Percentiles rank a stretch among this genome's conserved stretches.
Conservation (phyloP, 2,888 invertebrate species). For the Drepanosiphum platanoidis region DNA sequence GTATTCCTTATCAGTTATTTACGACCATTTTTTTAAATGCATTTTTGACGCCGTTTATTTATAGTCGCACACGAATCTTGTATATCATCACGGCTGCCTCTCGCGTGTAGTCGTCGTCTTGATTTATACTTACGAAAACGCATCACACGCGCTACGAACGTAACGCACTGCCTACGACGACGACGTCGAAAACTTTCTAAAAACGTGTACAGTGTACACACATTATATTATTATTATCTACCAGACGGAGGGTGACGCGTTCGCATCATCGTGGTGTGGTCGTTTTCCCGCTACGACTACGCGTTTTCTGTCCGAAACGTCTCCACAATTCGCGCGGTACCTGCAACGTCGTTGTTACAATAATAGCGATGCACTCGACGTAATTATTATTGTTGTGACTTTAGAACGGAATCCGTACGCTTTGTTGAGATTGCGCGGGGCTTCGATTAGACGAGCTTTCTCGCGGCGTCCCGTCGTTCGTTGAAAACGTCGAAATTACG, state of each 20-base stretch:
- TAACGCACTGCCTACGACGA: background rate
- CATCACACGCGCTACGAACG: background rate
- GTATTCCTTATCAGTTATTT: constrained; percentile 49
- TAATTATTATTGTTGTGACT: too few relatives aligned
- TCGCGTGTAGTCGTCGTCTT: background rate
- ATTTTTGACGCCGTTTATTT: constrained; percentile 54
- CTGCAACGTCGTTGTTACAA: too few relatives aligned
- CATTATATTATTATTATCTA: background rate
- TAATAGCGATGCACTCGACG: too few relatives aligned
- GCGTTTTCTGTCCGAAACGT: background rate
- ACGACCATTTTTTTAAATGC: constrained; percentile 50
- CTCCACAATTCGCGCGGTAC: background rate
- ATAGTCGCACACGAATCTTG: constrained; percentile 8
- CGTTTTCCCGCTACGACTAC: background rate
- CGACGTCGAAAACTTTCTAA: constrained; percentile 27
- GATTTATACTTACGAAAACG: constrained; percentile 24
- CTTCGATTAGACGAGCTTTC: too few relatives aligned
- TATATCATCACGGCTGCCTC: constrained; percentile 32
- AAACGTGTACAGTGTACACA: background rate
- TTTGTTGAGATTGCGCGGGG: too few relatives aligned
- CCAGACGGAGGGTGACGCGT: too few relatives aligned
- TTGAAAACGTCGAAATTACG: too few relatives aligned
- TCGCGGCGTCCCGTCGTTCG: too few relatives aligned
- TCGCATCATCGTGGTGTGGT: background rate
- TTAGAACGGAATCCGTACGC: too few relatives aligned